Base-by-base conservation (phyloP, 2,888 invertebrate genomes). In the Scaptomyza caliginosa region DNA sequence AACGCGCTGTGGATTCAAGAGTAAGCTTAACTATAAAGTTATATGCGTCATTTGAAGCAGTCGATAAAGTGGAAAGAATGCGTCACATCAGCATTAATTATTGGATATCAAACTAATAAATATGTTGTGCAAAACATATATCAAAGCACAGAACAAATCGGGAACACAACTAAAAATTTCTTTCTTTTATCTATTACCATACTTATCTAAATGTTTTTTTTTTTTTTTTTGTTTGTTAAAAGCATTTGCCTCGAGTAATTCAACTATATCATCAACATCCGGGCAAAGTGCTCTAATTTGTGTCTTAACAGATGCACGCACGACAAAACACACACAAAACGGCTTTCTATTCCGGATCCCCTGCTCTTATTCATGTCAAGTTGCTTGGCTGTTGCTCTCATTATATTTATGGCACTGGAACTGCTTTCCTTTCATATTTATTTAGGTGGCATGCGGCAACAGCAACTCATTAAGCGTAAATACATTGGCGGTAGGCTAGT, bases 211-310 rank as follows among this genome's bases (percentile, higher is more conserved):
- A 28, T 28, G 32, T 6, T 13, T 32, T 32, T 32, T 11, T 30
- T 49, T 36, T 45, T 36, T 52, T 36, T 28, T 39, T 28, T 11
- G n/a, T n/a, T n/a, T n/a, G n/a, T n/a, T n/a, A n/a, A n/a, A n/a
- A 43, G 40, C 40, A 32, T 49, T 55, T 46, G 30, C 17, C 51
- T 46, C 57, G 63, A 57, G 60, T 69, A 64, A 52, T 48, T 76
- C 36, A 74, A 64, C 26, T 70, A 64, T 51, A 74, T 62, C 63
- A 45, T 57, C 55, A 59, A 48, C 62, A 62, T 50, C 48, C 64
- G 54, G 52, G 60, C 51, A 46, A 66, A 77, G 78, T 77, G 69
- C 64, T 75, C 75, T 78, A 81, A 78, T 77, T 75, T 73, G 69
- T 57, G 51, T 60, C 69, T 73, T 65, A 74, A 68, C 67, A 64